Evolutionary conservation across 2,797 vertebrate species (phyloP).

Genomic region (Parambassis ranga): DNA sequence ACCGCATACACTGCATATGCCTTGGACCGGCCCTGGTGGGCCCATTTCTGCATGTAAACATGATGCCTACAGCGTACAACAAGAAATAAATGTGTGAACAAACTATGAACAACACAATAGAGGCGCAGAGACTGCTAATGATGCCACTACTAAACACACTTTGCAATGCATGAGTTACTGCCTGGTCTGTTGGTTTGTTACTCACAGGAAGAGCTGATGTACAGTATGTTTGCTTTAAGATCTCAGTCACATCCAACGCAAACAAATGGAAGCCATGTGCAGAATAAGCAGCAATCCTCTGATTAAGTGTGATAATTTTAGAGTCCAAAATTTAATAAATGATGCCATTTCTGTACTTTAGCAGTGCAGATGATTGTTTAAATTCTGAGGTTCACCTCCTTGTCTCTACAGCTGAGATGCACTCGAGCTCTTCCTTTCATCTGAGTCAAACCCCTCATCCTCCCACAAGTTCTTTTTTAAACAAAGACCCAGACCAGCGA

Average conservation of each 20-base stretch:
- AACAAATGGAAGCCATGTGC: conserved; percentile 10
- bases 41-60: no score
- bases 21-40: no score
- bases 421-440: conserved; percentile 48
- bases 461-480: conserved; percentile 44
- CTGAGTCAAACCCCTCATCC: conserved; percentile 41
- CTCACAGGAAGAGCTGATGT: not conserved
- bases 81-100: no score
- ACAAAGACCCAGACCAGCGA: conserved; percentile 52
- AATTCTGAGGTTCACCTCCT: conserved; percentile 22
- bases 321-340: not conserved
- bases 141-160: no score
- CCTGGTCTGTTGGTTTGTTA: not conserved
- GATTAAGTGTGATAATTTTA: not conserved
- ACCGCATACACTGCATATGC: no score
- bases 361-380: not conserved
- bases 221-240: conserved; percentile 28
- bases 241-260: not conserved
- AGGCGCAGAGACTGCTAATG: no score
- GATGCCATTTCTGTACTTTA: not conserved
- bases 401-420: conserved; percentile 25
- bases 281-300: conserved; percentile 2
- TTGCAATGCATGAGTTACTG: no score
- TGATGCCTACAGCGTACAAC: no score
- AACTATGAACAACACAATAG: no score